Percentiles rank a stretch among this genome's conserved stretches.
Conservation (phyloP, 2,113 vertebrate genomes). For the Oncorhynchus gorbuscha region DNA sequence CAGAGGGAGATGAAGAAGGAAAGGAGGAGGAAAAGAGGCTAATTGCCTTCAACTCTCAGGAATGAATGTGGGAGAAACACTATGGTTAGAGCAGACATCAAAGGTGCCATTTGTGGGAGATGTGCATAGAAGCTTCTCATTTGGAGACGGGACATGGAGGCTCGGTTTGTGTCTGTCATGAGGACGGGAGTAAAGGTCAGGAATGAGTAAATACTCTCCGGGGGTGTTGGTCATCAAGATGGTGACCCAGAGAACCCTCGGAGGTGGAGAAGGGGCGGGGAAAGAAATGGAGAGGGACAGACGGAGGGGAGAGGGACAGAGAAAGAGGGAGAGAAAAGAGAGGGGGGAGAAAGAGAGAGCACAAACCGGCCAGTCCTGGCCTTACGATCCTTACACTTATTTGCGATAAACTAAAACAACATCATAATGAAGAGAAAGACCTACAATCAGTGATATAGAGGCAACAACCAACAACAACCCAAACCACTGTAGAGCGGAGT, state of each 20-base stretch:
- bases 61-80: neutral
- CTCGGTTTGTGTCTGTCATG: neutral
- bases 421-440: neutral
- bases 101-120: neutral
- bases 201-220: slow-evolving; percentile 24
- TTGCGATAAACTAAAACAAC: neutral
- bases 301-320: neutral
- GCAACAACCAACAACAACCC: neutral
- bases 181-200: slow-evolving; percentile 46
- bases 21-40: neutral
- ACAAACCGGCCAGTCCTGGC: neutral
- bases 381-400: too few species aligned
- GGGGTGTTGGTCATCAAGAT: slow-evolving; percentile 22
- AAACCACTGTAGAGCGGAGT: slow-evolving; percentile 12
- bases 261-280: neutral
- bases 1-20: neutral
- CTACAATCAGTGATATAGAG: neutral
- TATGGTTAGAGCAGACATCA: neutral
- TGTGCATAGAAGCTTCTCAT: neutral
- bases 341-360: neutral
- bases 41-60: neutral
- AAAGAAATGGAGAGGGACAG: slow-evolving; percentile 1
- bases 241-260: slow-evolving; percentile 29
- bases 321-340: neutral
- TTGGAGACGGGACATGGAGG: neutral